These are phyloP conservation scores for Diceros bicornis DNA, from an alignment of 2,797 vertebrate genomes.

Conservation along the genomic window DNA sequence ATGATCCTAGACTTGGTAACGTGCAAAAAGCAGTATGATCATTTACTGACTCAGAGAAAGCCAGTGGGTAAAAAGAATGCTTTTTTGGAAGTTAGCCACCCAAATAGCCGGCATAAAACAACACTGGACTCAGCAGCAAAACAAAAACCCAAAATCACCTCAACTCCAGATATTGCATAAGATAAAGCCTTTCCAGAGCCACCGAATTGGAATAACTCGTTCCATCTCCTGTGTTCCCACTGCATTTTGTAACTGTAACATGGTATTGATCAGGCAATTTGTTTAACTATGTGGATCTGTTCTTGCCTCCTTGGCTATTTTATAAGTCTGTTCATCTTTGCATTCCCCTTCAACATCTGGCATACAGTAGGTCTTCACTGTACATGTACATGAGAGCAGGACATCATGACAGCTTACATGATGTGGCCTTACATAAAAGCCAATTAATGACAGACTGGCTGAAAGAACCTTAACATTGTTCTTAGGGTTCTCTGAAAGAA, in stretches of 20 bases:
- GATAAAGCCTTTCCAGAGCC: background rate
- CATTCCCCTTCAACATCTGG: background rate
- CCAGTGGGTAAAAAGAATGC: background rate
- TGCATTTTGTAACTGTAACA: background rate
- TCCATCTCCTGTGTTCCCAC: background rate
- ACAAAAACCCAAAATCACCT: background rate
- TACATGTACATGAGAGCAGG: background rate
- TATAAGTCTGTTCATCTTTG: background rate
- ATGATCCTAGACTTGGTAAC: background rate
- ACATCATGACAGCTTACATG: background rate
- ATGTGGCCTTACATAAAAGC: background rate
- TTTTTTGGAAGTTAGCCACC: slow-evolving; percentile 39
- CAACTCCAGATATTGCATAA: background rate
- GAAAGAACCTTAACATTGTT: background rate
- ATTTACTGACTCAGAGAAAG: slow-evolving; percentile 3
- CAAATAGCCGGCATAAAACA: background rate
- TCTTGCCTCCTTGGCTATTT: slow-evolving; percentile 14
- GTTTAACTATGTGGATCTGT: background rate
- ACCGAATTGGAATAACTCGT: background rate
- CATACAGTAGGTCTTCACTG: background rate
- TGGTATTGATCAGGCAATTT: background rate
- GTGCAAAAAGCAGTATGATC: background rate
- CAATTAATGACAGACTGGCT: background rate
- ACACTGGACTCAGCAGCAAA: slow-evolving; percentile 2
- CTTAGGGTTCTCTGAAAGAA: background rate